A percentile compares a stretch with the other conserved stretches of the same genome.
Conservation (phyloP, 2,113 vertebrate species). For the Cyanoramphus novaezelandiae region DNA sequence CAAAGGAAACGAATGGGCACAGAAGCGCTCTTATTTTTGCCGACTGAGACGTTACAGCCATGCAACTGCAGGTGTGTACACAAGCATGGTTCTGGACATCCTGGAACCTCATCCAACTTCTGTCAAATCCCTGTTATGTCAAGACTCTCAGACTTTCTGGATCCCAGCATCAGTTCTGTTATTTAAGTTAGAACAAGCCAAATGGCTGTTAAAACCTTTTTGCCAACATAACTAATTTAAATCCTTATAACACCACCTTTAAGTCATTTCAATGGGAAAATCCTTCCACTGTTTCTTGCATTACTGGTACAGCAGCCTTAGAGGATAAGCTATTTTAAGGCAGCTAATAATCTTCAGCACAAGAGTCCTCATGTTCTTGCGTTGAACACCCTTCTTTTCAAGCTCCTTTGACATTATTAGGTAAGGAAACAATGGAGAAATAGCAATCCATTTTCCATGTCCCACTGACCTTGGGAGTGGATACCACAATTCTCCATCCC, state of each 20-base stretch:
- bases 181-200: neutral
- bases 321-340: neutral
- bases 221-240: neutral
- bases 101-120: neutral
- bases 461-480: neutral
- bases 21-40: neutral
- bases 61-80: rapidly evolving
- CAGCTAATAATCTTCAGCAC: neutral
- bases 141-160: neutral
- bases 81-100: neutral
- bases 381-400: neutral
- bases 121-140: rapidly evolving
- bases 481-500: rapidly evolving
- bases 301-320: too few relatives aligned
- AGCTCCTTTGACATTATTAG: neutral
- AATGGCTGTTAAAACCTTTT: neutral
- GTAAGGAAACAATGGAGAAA: neutral
- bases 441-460: neutral
- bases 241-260: neutral
- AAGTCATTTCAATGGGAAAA: neutral
- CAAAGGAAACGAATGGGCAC: neutral
- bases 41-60: rapidly evolving
- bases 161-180: neutral
- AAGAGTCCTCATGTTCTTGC: neutral
- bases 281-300: neutral